Base-by-base conservation (phyloP, 2,797 vertebrate species). In the Muraenolepis orangiensis region DNA sequence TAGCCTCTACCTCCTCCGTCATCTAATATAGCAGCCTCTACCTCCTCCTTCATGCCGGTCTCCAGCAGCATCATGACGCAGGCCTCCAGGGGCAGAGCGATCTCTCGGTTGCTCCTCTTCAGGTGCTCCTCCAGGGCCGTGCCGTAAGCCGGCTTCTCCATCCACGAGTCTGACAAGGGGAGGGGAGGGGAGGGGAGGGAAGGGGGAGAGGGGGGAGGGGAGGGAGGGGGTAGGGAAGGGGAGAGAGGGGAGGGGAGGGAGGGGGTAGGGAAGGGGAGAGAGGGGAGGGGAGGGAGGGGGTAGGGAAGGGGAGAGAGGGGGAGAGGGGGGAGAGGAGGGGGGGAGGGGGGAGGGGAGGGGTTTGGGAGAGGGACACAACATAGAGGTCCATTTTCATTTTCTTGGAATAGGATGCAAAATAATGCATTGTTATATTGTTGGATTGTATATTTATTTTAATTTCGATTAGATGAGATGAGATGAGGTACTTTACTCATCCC, bases 61-160 rank as follows among this genome's bases (percentile, higher is more conserved):
- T 99, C 97, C 89, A 99, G 91, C 31, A 99, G 95, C 95, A 99
- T 96, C 98, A 99, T 99, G 72, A 99, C 95, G 11, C 98, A 99
- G 80, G 98, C 98, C 86, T 99, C 98, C 0, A 99, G 84, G 0
- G 97, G 98, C 74, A 99, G 91, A 0, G 98, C 98, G 0, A 99
- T 96, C 80, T 99, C 97, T 0, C 97, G 93, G 81, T 94, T 91
- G 0, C 95, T 98, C 86, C 94, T 96, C 88, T 98, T 98, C 78
- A 99, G 93, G 74, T 99, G 98, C 76, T 99, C 98, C 78, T 98
- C 97, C 84, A 99, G 82, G 0, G 89, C 88, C 0, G 96, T 98
- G 57, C 98, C 98, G 12, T 96, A 99, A 2, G 97, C 98, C 0
- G 98, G 98, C 84, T 97, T 98, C 87, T 99, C 98, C 4, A 91